A percentile compares a stretch with the other conserved stretches of the same genome.
These are phyloP conservation scores for Monomorium pharaonis DNA, from an alignment of 1,140 invertebrate species.

Conservation along the genomic window DNA sequence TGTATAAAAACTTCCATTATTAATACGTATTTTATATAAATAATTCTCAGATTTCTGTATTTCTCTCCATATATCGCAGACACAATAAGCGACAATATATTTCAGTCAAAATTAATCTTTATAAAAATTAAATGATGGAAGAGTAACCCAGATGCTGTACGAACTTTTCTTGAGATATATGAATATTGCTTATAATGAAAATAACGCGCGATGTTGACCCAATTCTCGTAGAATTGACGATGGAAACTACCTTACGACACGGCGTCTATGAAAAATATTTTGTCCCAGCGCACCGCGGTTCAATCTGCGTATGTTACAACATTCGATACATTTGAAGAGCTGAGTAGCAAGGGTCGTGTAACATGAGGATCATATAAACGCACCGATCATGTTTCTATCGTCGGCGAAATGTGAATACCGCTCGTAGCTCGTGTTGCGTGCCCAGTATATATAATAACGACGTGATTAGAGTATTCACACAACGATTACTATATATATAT, in stretches of 20 bases:
- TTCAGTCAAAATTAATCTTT: not conserved
- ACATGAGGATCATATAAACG: conserved; percentile 27
- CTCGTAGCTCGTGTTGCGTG: conserved; percentile 1
- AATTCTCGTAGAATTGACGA: conserved; percentile 26
- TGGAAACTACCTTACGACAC: conserved; percentile 3
- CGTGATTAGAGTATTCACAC: conserved; percentile 24
- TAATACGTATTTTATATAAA: not conserved
- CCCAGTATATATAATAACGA: not conserved
- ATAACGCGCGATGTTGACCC: conserved; percentile 16
- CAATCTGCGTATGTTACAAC: conserved; percentile 42
- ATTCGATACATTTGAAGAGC: conserved; percentile 35
- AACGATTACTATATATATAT: not conserved
- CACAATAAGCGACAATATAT: conserved; percentile 24
- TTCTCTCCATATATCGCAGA: conserved; percentile 8
- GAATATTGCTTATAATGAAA: conserved; percentile 18
- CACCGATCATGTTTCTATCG: conserved; percentile 20
- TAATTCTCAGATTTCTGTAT: not conserved
- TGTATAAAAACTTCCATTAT: not conserved
- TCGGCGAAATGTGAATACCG: conserved; percentile 24
- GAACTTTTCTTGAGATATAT: not conserved
- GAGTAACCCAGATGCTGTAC: not conserved
- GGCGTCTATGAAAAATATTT: conserved; percentile 33
- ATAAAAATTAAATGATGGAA: conserved; percentile 2
- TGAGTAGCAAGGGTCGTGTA: conserved; percentile 26
- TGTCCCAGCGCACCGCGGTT: conserved; percentile 14